Conservation (phyloP, 2,888 invertebrate species). For the Gastrophysa polygoni region DNA sequence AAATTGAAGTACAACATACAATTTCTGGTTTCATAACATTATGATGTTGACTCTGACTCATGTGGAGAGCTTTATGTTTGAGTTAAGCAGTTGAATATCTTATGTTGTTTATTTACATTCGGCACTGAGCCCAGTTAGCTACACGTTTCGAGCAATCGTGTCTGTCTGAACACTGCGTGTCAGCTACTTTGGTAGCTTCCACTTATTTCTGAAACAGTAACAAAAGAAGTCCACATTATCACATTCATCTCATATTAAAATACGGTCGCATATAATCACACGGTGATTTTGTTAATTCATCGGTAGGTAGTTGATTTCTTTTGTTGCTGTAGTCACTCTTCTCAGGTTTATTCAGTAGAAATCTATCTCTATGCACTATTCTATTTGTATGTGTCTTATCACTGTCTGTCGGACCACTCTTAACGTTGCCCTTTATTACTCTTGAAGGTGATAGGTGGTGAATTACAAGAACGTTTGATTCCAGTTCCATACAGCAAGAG, state of each 20-base stretch:
- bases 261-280: background rate
- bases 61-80: conserved; percentile 34
- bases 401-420: conserved; percentile 68
- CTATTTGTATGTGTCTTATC: conserved; percentile 59
- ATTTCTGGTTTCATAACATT: background rate
- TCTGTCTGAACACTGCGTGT: conserved; percentile 53
- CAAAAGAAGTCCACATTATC: conserved; percentile 27
- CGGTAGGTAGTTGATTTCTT: conserved; percentile 13
- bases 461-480: conserved; percentile 99
- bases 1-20: too few relatives aligned
- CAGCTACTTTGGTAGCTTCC: conserved; percentile 36
- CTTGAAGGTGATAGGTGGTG: conserved; percentile 99
- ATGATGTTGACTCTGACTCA: conserved; percentile 21
- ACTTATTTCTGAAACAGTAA: conserved; percentile 39
- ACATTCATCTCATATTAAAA: conserved; percentile 3
- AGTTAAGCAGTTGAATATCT: conserved; percentile 27
- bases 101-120: conserved; percentile 56
- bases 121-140: conserved; percentile 56
- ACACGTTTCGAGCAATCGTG: conserved; percentile 60
- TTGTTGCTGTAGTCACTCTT: conserved; percentile 42
- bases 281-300: background rate
- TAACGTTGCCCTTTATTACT: conserved; percentile 86
- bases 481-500: conserved; percentile 99
- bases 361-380: conserved; percentile 60
- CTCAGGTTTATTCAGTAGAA: conserved; percentile 58